These are phyloP conservation scores for Macrochelys suwanniensis DNA, from an alignment of 2,797 vertebrate species.

Conservation along the genomic window DNA sequence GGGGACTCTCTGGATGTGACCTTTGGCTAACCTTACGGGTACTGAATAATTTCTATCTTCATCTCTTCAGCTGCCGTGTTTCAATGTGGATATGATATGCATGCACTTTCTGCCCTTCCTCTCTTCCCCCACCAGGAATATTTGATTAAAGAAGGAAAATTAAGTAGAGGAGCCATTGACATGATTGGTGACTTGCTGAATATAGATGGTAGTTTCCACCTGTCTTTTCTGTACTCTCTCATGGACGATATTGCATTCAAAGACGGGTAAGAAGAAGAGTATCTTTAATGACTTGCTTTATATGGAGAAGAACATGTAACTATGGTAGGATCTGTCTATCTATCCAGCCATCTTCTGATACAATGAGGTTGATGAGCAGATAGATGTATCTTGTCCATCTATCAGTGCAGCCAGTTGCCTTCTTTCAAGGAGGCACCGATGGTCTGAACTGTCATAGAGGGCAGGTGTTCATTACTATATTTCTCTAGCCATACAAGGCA, in stretches of 20 bases:
- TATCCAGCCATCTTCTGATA: too few relatives aligned
- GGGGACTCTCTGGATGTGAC: too few relatives aligned
- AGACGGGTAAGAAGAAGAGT: neutral
- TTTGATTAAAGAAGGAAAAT: constrained; percentile 81
- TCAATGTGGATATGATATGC: neutral
- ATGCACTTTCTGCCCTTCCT: neutral
- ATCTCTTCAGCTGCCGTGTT: neutral
- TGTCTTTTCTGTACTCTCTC: constrained; percentile 82
- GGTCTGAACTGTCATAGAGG: too few relatives aligned
- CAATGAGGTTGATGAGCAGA: too few relatives aligned
- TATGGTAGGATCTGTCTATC: neutral
- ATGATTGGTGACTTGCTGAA: constrained; percentile 89
- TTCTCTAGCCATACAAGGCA: too few relatives aligned
- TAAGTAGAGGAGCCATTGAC: constrained; percentile 83
- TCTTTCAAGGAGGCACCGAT: too few relatives aligned
- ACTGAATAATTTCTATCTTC: neutral
- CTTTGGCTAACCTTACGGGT: too few relatives aligned
- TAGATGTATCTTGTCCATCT: too few relatives aligned
- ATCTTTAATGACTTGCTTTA: neutral
- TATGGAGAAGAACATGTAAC: neutral
- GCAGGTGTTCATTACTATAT: too few relatives aligned
- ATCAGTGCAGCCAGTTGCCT: too few relatives aligned
- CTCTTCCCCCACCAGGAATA: neutral
- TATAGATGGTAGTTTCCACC: constrained; percentile 84
- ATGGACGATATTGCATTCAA: constrained; percentile 28